These are phyloP conservation scores for Zophobas morio DNA, from an alignment of 1,140 invertebrate genomes.

Conservation along the genomic window DNA sequence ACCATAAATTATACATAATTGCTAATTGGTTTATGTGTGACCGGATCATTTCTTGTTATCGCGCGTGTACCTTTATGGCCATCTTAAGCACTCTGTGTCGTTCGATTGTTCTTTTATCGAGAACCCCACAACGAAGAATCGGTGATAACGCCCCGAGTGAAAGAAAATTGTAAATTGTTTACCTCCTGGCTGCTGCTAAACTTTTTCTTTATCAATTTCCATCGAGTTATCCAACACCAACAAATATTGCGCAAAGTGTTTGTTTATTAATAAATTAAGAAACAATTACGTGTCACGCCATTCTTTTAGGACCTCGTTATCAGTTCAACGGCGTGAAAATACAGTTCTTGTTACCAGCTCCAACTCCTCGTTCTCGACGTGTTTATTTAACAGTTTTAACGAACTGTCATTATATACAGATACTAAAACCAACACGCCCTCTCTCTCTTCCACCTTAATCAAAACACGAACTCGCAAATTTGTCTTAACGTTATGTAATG, in stretches of 20 bases:
- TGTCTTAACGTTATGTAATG: too few species aligned
- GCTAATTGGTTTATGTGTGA: constrained; percentile 9
- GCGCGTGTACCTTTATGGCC: too few species aligned
- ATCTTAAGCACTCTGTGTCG: too few species aligned
- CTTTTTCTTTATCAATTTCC: constrained; percentile 30
- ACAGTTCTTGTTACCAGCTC: background rate
- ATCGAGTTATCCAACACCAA: background rate
- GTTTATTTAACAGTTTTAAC: background rate
- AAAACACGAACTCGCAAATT: too few species aligned
- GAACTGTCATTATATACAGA: background rate
- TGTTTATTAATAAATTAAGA: constrained; percentile 27
- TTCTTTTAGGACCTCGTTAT: constrained; percentile 4
- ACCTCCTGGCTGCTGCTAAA: background rate
- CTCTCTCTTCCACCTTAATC: too few species aligned
- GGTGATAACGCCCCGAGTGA: background rate
- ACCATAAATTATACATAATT: constrained; percentile 22
- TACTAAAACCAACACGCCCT: background rate
- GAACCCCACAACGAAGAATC: too few species aligned
- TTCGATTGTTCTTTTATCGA: too few species aligned
- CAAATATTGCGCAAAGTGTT: constrained; percentile 36
- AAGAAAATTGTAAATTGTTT: background rate
- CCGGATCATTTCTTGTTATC: background rate
- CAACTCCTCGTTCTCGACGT: background rate
- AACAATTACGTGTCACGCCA: constrained; percentile 14
- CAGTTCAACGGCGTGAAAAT: background rate